These are phyloP conservation scores for Argyrosomus regius DNA, from an alignment of 2,797 vertebrate species.

Conservation along the genomic window DNA sequence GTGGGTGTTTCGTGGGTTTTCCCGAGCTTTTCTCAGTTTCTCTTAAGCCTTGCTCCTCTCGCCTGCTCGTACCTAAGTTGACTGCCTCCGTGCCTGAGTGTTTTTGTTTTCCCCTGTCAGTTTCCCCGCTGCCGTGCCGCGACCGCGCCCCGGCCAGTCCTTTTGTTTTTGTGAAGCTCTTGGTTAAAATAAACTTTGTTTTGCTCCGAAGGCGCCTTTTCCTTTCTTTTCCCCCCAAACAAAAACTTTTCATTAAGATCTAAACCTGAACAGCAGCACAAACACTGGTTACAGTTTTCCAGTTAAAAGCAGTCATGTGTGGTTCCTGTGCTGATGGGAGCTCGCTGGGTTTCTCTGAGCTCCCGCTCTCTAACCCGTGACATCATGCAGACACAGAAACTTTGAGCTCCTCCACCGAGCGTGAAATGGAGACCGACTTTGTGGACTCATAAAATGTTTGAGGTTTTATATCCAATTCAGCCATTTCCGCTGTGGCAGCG, in stretches of 20 bases:
- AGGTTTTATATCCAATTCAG: conserved; percentile 50
- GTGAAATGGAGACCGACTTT: conserved; percentile 49
- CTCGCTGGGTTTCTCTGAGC: not conserved
- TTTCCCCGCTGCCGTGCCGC: too few species aligned
- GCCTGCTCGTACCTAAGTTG: too few species aligned
- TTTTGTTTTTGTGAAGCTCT: too few species aligned
- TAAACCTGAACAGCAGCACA: conserved; percentile 1
- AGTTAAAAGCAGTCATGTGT: conserved; percentile 24
- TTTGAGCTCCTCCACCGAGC: conserved; percentile 28
- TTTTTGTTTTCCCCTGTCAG: too few species aligned
- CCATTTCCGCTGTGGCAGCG: conserved; percentile 7
- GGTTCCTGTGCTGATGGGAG: conserved; percentile 14
- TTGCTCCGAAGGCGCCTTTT: too few species aligned
- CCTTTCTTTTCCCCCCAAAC: too few species aligned
- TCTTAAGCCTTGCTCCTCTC: too few species aligned
- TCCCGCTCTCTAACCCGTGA: conserved; percentile 7
- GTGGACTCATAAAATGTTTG: conserved; percentile 55
- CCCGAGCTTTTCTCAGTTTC: too few species aligned
- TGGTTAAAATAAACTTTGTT: too few species aligned
- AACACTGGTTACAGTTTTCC: not conserved
- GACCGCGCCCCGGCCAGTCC: too few species aligned
- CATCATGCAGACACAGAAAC: conserved; percentile 17
- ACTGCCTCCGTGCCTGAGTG: too few species aligned
- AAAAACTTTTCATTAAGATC: conserved; percentile 31
- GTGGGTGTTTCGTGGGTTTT: too few species aligned